phyloP scores from a whole-genome alignment of 1,140 invertebrate genomes.

The Zaprionus kolodkinae region DNA sequence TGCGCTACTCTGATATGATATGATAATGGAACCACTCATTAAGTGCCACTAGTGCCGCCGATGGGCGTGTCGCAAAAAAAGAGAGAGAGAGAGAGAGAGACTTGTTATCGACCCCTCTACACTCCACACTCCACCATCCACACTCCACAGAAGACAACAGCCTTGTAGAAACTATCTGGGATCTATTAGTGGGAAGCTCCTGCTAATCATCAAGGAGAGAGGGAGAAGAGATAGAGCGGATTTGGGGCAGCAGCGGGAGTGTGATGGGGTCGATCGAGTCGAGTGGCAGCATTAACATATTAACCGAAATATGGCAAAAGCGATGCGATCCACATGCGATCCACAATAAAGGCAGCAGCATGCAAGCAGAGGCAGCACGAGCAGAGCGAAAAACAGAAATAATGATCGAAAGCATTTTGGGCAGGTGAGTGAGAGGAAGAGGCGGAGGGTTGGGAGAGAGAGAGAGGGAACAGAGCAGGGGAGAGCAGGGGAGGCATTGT shows the following conservation, averaged over 20 bases:
- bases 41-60: slow-evolving; percentile 11
- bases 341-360: slow-evolving; percentile 8
- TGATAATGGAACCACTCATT: slow-evolving; percentile 24
- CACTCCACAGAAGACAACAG: neutral
- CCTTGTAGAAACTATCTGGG: neutral
- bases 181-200: slow-evolving; percentile 10
- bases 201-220: slow-evolving; percentile 3
- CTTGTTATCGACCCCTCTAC: slow-evolving; percentile 12
- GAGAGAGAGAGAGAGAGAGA: neutral
- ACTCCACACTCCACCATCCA: neutral
- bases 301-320: slow-evolving; percentile 16
- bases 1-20: neutral
- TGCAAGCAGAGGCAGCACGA: slow-evolving; percentile 13
- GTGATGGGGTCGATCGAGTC: neutral
- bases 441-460: neutral
- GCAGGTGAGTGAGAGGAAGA: neutral
- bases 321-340: slow-evolving; percentile 15
- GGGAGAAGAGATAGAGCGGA: neutral
- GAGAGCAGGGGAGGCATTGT: slow-evolving; percentile 22
- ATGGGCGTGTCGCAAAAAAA: slow-evolving; percentile 5
- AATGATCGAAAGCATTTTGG: slow-evolving; percentile 40
- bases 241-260: neutral
- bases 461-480: neutral
- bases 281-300: slow-evolving; percentile 16
- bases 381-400: slow-evolving; percentile 17